Evolutionary conservation across 2,888 invertebrate genomes (phyloP), one percentile per base, ranked within the genome.

Genomic region (Ommatoiulus sabulosus): DNA sequence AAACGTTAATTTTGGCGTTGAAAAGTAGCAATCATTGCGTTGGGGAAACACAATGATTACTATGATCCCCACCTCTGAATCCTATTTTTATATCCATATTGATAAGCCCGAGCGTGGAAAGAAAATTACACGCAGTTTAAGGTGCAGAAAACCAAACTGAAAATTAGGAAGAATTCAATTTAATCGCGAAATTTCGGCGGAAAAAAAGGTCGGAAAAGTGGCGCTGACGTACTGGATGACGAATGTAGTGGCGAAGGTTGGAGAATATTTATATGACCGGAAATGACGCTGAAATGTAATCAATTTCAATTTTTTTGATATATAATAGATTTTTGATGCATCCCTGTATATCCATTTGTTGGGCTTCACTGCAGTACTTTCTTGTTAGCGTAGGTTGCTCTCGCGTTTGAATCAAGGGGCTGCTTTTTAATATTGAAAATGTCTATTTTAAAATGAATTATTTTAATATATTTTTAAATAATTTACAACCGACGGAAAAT

Each of bases 1-100:
- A 85, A 85, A 85, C 85, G 85, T 85, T 85, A 85, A 85, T 85
- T 85, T 85, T 85, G 35, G 15, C 44, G 43, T 85, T 85, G 85
- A 85, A 44, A 85, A 85, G 43, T 44, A 85, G 85, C 85, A 85
- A 85, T 85, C 85, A 85, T 85, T 43, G 85, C 43, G 85, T 85
- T 43, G 43, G 44, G 35, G 85, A 85, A 85, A 85, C 44, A 85
- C 85, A 85, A 85, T 85, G 85, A 85, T 85, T 85, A 85, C 85
- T 85, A 85, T 85, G 43, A 85, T 85, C 85, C 44, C 43, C 35
- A 35, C 35, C 35, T 35, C n/a, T 43, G 85, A 85, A 44, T 43
- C 85, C 44, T 85, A 15, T 63, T 63, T 63, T 63, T 63, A 63
- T 63, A 63, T 63, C 63, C 63, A 63, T 63, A 63, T 63, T 63